Percentiles rank a stretch among this genome's conserved stretches.
Evolutionary conservation across 2,797 vertebrate species (phyloP).

Genomic region (Pantherophis vulpinus): DNA sequence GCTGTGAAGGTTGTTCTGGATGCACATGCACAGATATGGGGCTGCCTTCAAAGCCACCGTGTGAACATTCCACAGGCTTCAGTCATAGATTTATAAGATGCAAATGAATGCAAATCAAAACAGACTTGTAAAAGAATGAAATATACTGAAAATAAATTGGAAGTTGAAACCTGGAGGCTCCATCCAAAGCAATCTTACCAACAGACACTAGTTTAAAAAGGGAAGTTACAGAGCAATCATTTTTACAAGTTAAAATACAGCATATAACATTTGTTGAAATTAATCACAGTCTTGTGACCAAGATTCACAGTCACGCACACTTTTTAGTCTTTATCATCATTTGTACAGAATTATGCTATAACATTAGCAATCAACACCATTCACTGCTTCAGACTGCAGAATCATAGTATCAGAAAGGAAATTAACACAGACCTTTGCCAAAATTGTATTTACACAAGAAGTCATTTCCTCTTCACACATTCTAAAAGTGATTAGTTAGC

Average conservation of each 20-base stretch:
- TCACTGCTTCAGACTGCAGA: conserved; percentile 1
- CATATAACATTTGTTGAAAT: background rate
- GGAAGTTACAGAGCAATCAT: background rate
- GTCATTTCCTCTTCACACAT: conserved; percentile 12
- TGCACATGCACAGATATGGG: background rate
- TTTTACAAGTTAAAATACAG: background rate
- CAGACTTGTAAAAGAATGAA: background rate
- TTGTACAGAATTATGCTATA: conserved; percentile 22
- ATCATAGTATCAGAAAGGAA: conserved; percentile 20
- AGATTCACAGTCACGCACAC: conserved; percentile 39
- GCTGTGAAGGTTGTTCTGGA: background rate
- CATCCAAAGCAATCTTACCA: background rate
- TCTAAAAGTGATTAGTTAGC: background rate
- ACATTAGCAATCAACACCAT: background rate
- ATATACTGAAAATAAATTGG: background rate
- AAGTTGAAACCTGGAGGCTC: background rate
- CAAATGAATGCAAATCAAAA: background rate
- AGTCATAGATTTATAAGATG: background rate
- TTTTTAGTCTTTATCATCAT: conserved; percentile 28
- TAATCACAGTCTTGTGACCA: conserved; percentile 33
- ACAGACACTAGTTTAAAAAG: background rate
- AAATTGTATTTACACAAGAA: background rate
- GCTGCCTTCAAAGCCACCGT: background rate
- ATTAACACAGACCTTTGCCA: conserved; percentile 17
- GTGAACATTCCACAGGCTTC: background rate